These are phyloP conservation scores for Trogon surrucura DNA, from an alignment of 2,113 vertebrate genomes.

Conservation along the genomic window DNA sequence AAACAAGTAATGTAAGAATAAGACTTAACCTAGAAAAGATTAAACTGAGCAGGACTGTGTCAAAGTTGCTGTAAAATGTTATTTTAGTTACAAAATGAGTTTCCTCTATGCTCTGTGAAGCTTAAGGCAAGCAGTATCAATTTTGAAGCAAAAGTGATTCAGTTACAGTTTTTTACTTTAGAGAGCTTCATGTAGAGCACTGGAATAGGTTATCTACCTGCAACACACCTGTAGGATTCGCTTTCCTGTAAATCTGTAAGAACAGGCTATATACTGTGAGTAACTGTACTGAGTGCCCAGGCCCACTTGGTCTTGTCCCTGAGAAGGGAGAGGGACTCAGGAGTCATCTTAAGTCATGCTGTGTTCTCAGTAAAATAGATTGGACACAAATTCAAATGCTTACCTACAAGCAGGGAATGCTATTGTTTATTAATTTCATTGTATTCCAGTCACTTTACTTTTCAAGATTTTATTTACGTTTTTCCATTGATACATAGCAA, in stretches of 20 bases:
- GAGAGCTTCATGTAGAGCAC: background rate
- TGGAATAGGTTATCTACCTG: background rate
- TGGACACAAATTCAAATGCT: background rate
- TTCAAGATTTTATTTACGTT: background rate
- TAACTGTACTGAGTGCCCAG: background rate
- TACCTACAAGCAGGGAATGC: background rate
- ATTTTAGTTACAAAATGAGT: background rate
- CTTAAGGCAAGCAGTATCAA: background rate
- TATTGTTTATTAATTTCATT: background rate
- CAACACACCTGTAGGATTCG: background rate
- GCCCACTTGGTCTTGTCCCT: background rate
- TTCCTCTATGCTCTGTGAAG: background rate
- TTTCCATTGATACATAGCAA: background rate
- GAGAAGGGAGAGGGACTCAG: background rate
- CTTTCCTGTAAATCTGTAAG: background rate
- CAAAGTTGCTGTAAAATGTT: background rate
- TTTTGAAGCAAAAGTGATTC: background rate
- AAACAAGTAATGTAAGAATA: background rate
- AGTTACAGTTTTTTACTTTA: background rate
- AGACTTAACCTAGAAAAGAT: accelerated
- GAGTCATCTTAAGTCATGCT: background rate
- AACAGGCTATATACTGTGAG: background rate
- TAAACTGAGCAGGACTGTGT: background rate
- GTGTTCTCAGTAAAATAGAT: background rate
- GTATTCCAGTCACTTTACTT: background rate